Conservation (phyloP, 2,113 vertebrate species). For the Cryptoleucopteryx plumbea region DNA sequence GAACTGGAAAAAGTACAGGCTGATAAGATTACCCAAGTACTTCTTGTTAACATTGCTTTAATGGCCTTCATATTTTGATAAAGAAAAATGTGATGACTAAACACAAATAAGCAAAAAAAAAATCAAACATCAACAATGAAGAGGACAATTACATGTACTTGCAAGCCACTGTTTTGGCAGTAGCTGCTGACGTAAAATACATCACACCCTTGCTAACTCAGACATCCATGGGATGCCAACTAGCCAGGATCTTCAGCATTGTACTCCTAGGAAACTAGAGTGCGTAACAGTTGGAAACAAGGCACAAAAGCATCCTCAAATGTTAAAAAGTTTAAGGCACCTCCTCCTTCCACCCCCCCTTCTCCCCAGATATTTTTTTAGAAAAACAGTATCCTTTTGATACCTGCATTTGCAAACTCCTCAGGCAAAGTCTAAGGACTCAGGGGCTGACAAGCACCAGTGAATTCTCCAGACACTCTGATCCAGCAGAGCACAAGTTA, state of each 20-base stretch:
- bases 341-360: accelerated
- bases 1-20: background rate
- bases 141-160: background rate
- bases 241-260: background rate
- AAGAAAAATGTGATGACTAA: background rate
- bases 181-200: background rate
- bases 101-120: background rate
- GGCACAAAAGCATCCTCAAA: background rate
- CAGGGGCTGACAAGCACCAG: background rate
- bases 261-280: background rate
- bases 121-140: background rate
- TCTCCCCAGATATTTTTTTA: background rate
- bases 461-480: accelerated
- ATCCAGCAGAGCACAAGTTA: background rate
- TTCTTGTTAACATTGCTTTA: background rate
- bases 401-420: background rate
- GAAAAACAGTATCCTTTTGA: background rate
- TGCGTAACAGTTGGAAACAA: background rate
- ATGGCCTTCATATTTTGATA: background rate
- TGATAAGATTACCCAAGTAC: background rate
- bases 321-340: background rate
- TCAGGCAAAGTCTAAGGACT: background rate
- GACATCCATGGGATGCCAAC: background rate
- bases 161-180: background rate
- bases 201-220: background rate